Conservation (phyloP, 2,113 vertebrate genomes). For the Albula glossodonta region DNA sequence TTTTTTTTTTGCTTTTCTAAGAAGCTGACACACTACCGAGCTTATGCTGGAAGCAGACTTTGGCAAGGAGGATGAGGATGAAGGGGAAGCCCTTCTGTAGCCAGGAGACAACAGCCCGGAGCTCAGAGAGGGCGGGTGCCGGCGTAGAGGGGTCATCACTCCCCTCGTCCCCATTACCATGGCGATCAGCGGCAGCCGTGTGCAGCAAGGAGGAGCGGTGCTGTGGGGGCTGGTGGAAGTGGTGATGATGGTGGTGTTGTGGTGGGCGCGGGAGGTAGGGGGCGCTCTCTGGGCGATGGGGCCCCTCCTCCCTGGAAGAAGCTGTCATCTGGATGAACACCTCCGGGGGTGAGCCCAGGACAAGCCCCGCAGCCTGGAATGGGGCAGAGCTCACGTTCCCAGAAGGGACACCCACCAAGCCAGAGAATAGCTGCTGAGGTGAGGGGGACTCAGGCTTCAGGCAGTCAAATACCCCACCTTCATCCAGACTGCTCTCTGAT, state of each 20-base stretch:
- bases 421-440: slow-evolving; percentile 85
- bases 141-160: slow-evolving; percentile 78
- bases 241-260: slow-evolving; percentile 79
- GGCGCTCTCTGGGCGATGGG: slow-evolving; percentile 70
- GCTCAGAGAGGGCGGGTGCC: slow-evolving; percentile 87
- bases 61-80: slow-evolving; percentile 91
- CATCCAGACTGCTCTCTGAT: slow-evolving; percentile 86
- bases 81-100: slow-evolving; percentile 96
- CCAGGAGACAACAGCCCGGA: slow-evolving; percentile 89
- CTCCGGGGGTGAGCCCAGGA: slow-evolving; percentile 84
- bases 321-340: slow-evolving; percentile 93
- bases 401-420: slow-evolving; percentile 80
- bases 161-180: slow-evolving; percentile 77
- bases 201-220: slow-evolving; percentile 86
- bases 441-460: slow-evolving; percentile 85
- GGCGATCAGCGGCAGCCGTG: slow-evolving; percentile 78
- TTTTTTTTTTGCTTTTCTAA: too few relatives aligned
- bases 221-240: slow-evolving; percentile 81
- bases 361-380: slow-evolving; percentile 84
- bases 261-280: slow-evolving; percentile 77
- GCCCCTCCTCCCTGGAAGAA: slow-evolving; percentile 79
- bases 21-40: slow-evolving; percentile 73
- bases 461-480: slow-evolving; percentile 88
- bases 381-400: slow-evolving; percentile 76
- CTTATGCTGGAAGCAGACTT: slow-evolving; percentile 97